These are phyloP conservation scores for Pseudomyrmex pallidus DNA, from an alignment of 1,140 invertebrate species.

Conservation along the genomic window DNA sequence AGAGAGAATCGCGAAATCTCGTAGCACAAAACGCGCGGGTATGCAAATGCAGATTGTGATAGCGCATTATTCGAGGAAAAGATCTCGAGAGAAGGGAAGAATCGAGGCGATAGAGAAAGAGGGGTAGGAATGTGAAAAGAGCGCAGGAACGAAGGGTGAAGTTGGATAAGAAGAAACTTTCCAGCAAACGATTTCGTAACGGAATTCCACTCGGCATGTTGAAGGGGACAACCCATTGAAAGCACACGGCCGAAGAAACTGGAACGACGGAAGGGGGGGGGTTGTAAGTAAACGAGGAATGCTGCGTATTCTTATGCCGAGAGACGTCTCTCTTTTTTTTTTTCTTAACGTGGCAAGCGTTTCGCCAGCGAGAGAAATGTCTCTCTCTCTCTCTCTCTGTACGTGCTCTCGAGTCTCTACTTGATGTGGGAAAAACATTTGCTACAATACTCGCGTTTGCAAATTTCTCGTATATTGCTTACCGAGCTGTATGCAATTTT, in stretches of 20 bases:
- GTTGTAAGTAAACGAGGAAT: constrained; percentile 46
- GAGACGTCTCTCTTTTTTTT: constrained; percentile 15
- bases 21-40: background rate
- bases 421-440: background rate
- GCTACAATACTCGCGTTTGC: background rate
- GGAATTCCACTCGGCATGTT: constrained; percentile 52
- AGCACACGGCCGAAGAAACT: constrained; percentile 27
- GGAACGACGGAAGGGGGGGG: background rate
- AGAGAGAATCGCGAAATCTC: constrained; percentile 1
- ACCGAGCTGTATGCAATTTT: too few species aligned
- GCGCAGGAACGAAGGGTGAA: background rate
- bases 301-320: constrained; percentile 35
- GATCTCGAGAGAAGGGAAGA: background rate
- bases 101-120: background rate
- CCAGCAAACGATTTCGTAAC: constrained; percentile 48
- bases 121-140: constrained; percentile 1
- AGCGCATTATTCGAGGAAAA: constrained; percentile 49
- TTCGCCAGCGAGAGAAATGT: constrained; percentile 7
- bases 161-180: constrained; percentile 49
- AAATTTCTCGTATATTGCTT: background rate
- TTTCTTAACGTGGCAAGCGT: background rate
- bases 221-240: constrained; percentile 50
- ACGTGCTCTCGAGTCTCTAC: background rate
- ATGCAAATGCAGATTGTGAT: constrained; percentile 34
- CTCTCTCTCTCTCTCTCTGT: constrained; percentile 13